Base-by-base conservation (phyloP, 1,140 invertebrate genomes). In the Drosophila oshimai region DNA sequence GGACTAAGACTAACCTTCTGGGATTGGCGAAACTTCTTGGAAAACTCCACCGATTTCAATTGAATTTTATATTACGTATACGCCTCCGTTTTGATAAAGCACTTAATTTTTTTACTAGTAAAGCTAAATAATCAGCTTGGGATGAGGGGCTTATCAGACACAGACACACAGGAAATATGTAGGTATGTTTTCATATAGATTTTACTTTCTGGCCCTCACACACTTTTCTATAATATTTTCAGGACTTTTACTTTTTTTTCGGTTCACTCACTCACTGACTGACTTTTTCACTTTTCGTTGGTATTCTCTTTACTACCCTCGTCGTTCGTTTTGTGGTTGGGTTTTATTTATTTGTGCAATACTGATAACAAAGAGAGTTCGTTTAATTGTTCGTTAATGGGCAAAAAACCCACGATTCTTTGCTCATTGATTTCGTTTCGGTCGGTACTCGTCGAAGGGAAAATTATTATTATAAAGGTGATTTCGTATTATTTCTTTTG, bases 351-450 rank as follows among this genome's bases (percentile, higher is more conserved):
- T 60, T 74, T 75, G 58, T 65, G 49, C 64, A 84, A 86, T 84
- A 84, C 80, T 84, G 80, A 84, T 84, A 84, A 76, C 83, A 74
- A 70, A 51, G 45, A 51, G 54, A 51, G 60, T 86, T 86, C 83
- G 81, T 86, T 71, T 70, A 80, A 74, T 60, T 69, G 79, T 83
- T 83, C 78, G 79, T 83, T 81, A 73, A 75, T 67, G 58, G 60
- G 22, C 65, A 70, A 70, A 70, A 57, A 58, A 62, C 6, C 53
- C 34, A 39, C 36, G 28, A 50, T 69, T 67, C 22, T 39, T 69
- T 46, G 64, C 51, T 57, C 53, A 47, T 71, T 71, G 54, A 29
- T 50, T 71, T 71, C 61, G 61, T 65, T 49, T 65, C 61, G 58
- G 34, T 65, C 61, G 58, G 34, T 28, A 65, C 62, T 67, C 64